phyloP scores from a whole-genome alignment of 64 coral and sea anemone species.

The Dendrophyllia cribrosa region DNA sequence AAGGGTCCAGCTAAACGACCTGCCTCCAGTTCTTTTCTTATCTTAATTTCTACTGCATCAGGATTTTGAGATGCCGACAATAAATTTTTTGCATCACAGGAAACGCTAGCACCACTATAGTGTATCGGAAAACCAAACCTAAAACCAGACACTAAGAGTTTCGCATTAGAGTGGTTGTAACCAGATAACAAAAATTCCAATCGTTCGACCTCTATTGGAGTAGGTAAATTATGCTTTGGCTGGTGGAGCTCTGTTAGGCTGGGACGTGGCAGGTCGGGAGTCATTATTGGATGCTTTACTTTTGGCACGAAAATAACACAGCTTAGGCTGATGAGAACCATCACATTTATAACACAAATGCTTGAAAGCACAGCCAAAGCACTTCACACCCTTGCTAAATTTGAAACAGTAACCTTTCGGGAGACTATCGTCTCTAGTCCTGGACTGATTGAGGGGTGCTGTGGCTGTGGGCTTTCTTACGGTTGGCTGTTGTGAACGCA shows the following conservation, averaged over 20 bases:
- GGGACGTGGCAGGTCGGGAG: slow-evolving; percentile 23
- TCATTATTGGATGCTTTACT: slow-evolving; percentile 14
- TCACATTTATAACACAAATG: slow-evolving; percentile 1
- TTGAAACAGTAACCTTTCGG: slow-evolving; percentile 3
- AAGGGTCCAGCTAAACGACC: slow-evolving; percentile 8
- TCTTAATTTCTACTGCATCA: background rate
- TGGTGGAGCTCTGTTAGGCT: background rate
- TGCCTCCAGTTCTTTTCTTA: slow-evolving; percentile 1
- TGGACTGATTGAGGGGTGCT: background rate
- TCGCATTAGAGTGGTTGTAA: background rate
- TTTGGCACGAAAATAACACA: slow-evolving; percentile 26
- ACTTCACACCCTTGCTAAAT: background rate
- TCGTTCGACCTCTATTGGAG: background rate
- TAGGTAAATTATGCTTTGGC: slow-evolving; percentile 5
- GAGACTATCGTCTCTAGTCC: background rate
- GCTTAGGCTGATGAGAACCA: background rate
- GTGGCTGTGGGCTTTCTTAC: background rate
- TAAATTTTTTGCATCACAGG: slow-evolving; percentile 23
- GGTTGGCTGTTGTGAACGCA: slow-evolving; percentile 12
- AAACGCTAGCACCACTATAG: background rate
- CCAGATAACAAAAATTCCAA: slow-evolving; percentile 2
- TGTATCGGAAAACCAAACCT: slow-evolving; percentile 13
- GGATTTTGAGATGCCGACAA: background rate
- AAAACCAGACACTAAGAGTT: background rate
- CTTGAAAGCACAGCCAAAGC: background rate